These are phyloP conservation scores for Alentia gelatinosa DNA, from an alignment of 2,888 invertebrate species.

Conservation along the genomic window DNA sequence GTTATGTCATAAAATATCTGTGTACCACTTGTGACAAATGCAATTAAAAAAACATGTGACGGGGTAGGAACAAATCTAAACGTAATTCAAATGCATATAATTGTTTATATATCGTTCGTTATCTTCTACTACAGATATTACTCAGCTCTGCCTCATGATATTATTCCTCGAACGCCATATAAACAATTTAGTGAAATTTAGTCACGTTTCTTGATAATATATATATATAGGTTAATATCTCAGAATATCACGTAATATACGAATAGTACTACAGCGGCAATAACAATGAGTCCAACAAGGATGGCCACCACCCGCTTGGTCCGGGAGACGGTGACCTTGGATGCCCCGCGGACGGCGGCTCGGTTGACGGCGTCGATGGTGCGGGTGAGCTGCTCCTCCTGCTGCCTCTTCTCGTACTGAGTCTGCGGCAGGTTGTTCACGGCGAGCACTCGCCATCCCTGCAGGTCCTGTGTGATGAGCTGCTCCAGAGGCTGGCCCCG, in stretches of 20 bases:
- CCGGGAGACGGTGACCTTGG: not conserved
- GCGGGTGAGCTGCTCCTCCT: not conserved
- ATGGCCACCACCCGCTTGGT: not conserved
- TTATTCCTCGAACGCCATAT: no score
- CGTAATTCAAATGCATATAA: no score
- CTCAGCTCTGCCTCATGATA: no score
- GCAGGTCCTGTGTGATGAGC: not conserved
- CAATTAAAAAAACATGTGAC: no score
- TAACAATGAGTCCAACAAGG: not conserved
- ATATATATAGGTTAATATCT: no score
- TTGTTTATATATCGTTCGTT: no score
- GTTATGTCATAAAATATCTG: no score
- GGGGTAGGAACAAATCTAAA: no score
- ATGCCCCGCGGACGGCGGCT: not conserved
- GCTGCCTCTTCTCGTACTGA: not conserved
- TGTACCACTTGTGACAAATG: no score
- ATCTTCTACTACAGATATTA: no score
- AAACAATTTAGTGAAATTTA: no score
- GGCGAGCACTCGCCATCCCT: slow-evolving; percentile 4
- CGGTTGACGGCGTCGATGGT: not conserved
- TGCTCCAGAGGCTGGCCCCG: not conserved
- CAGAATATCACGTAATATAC: not conserved
- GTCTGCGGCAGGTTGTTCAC: not conserved
- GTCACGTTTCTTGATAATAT: no score
- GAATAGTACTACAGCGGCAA: not conserved